Percentiles rank a stretch among this genome's conserved stretches.
These are phyloP conservation scores for Anhinga anhinga DNA, from an alignment of 2,113 vertebrate species.

Conservation along the genomic window DNA sequence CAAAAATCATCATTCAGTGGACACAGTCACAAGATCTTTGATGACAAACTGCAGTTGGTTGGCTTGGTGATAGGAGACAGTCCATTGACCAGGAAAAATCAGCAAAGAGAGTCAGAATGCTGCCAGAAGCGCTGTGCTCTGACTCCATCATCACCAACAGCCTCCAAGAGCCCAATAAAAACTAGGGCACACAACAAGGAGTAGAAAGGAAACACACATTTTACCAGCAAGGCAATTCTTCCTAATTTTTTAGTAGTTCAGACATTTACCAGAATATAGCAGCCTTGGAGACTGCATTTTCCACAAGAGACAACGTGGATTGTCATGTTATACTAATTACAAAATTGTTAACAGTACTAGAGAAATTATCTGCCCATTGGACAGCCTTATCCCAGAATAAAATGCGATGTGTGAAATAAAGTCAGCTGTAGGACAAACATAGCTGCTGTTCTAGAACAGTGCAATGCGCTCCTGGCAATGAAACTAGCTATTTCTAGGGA, in stretches of 20 bases:
- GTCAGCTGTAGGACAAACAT: background rate
- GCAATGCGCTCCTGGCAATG: background rate
- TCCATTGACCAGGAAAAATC: background rate
- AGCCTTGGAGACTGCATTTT: background rate
- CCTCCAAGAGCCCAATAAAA: background rate
- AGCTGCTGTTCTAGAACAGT: background rate
- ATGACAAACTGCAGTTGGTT: background rate
- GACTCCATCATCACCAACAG: background rate
- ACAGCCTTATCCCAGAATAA: background rate
- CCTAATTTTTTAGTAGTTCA: background rate
- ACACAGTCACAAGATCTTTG: background rate
- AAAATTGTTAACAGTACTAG: background rate
- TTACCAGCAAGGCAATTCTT: background rate
- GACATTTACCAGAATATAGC: background rate
- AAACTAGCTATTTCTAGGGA: background rate
- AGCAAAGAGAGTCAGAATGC: background rate
- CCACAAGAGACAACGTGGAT: background rate
- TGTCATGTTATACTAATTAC: background rate
- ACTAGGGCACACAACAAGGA: background rate
- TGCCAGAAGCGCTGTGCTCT: background rate
- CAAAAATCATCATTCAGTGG: background rate
- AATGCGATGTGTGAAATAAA: background rate
- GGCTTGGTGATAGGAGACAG: background rate
- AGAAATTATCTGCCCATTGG: background rate
- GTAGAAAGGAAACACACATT: background rate